phyloP scores from a whole-genome alignment of 2,888 invertebrate genomes.

The Plebejus argus region DNA sequence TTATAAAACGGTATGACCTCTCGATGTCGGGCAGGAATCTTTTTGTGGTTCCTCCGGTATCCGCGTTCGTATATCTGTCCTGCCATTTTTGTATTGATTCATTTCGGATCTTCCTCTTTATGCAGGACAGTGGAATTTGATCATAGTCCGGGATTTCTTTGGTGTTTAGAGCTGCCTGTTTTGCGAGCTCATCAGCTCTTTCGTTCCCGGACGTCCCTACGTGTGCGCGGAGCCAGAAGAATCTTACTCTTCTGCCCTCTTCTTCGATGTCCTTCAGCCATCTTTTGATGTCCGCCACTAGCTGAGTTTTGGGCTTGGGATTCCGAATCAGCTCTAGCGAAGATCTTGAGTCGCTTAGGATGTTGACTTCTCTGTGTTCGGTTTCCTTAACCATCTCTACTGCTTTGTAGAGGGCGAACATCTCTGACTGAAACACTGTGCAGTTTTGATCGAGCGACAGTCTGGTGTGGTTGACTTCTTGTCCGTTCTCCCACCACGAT shows the following conservation, averaged over 20 bases:
- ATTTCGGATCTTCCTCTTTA: neutral
- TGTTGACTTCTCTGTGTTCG: neutral
- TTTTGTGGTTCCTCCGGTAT: conserved; percentile 12
- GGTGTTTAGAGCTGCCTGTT: neutral
- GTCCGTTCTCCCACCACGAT: neutral
- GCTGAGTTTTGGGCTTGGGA: neutral
- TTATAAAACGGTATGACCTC: neutral
- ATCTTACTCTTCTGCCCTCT: neutral
- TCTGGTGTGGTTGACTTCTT: neutral
- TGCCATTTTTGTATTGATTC: neutral
- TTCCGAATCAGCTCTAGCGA: neutral
- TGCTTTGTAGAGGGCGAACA: conserved; percentile 3
- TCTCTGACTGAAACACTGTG: neutral
- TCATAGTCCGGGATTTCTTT: neutral
- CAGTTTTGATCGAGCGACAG: neutral
- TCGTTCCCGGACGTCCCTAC: neutral
- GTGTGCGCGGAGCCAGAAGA: conserved; percentile 2
- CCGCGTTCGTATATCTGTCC: neutral
- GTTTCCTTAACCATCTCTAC: neutral
- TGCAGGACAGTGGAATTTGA: neutral
- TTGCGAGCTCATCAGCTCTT: neutral
- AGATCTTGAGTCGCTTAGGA: conserved; percentile 4
- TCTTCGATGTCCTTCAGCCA: neutral
- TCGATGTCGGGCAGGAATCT: conserved; percentile 30
- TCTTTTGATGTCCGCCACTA: neutral